Percentiles rank a stretch among this genome's conserved stretches.
Evolutionary conservation across 2,888 invertebrate species (phyloP).

Genomic region (Morinoia aosen): DNA sequence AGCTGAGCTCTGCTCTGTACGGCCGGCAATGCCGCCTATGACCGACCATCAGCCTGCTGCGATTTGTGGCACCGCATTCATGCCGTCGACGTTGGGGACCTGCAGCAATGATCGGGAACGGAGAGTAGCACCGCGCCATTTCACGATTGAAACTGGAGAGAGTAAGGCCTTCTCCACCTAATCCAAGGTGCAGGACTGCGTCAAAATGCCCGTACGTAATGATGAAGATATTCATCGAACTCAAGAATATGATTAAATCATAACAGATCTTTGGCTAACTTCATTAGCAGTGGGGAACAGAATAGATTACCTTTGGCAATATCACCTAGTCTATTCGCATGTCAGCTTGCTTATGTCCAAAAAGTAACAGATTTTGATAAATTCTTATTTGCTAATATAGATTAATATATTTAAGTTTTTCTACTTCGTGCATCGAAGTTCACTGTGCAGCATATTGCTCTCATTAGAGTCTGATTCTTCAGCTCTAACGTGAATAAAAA

Average conservation of each 20-base stretch:
- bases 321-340: not conserved
- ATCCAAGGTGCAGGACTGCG: not conserved
- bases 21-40: not conserved
- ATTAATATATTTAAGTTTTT: no score
- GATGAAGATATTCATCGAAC: not conserved
- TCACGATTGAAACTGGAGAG: not conserved
- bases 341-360: no score
- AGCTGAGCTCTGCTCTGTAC: conserved; percentile 1
- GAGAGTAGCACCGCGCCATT: not conserved
- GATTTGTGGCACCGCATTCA: not conserved
- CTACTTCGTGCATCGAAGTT: no score
- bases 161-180: not conserved
- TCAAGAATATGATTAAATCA: not conserved
- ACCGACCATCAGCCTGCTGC: not conserved
- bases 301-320: not conserved
- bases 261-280: not conserved
- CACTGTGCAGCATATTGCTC: no score
- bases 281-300: not conserved
- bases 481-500: no score
- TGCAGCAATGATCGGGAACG: not conserved
- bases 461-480: no score
- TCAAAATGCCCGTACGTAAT: not conserved
- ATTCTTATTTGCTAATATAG: no score
- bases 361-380: no score
- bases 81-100: not conserved